Base-by-base conservation (phyloP, 2,797 vertebrate genomes). In the Simalia tracyae region DNA sequence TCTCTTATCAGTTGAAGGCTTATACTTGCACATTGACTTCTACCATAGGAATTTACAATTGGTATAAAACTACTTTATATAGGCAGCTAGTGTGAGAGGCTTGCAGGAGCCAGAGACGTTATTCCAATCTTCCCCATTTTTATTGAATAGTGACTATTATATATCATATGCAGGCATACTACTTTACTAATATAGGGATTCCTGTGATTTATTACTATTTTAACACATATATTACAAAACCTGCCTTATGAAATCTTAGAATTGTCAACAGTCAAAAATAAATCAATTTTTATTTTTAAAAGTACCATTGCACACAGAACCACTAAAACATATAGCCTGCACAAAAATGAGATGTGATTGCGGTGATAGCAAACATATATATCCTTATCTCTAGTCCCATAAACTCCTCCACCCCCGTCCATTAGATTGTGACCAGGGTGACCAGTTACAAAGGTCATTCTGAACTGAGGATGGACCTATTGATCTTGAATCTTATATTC, bases 201-300 rank as follows among this genome's bases (percentile, higher is more conserved):
- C 22, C 9, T 88, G 28, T 84, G 19, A 42, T 87, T 50, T 42
- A n/a, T 91, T 12, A 84, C 66, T 87, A 84, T 88, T 87, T 93
- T 95, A 36, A 86, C 90, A 91, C 26, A 19, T 61, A 9, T 1
- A 2, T 86, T 92, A 28, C 89, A 92, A 91, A 92, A 4, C 9
- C 91, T 46, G 89, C 61, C 92, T 85, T 10, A 61, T 90, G 17
- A 87, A 87, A 93, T 92, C n/a, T 4, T 0, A 22, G 28, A 95
- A 63, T 42, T 31, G 28, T 89, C 93, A 93, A 66, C 63, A 89
- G 11, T 94, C 56, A 19, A 94, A 94, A 81, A 81, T 81, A 81
- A 81, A 81, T 81, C 36, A 24, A 36, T 46, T 81, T 76, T 76
- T 81, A 81, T 81, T 81, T 81, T 81, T 81, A 24, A 81, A 81